Conservation (phyloP, 2,888 invertebrate species). For the Agrilus biguttatus region DNA sequence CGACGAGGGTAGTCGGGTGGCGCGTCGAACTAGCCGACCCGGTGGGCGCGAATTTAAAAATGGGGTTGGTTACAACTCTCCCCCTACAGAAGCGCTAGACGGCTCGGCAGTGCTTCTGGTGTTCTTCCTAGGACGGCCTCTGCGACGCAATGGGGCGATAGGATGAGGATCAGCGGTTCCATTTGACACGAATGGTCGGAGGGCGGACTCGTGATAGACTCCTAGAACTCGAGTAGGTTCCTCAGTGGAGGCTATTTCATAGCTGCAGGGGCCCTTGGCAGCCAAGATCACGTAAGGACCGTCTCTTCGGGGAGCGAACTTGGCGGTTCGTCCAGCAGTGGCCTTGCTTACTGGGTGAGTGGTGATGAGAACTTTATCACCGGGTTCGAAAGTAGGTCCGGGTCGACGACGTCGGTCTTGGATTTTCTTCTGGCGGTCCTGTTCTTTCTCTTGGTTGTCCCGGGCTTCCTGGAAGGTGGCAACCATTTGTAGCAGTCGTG, state of each 20-base stretch:
- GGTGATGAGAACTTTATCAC: slow-evolving; percentile 2
- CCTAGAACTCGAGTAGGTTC: slow-evolving; percentile 1
- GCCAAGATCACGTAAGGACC: slow-evolving; percentile 1
- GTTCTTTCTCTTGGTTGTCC: slow-evolving; percentile 2
- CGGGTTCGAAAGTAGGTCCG: neutral
- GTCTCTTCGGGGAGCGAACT: neutral
- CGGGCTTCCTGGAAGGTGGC: neutral
- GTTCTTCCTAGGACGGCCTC: no score
- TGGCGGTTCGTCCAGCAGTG: neutral
- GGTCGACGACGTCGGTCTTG: slow-evolving; percentile 3
- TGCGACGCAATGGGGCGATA: no score
- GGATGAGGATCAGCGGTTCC: no score
- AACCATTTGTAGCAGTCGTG: neutral
- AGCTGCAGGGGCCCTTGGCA: neutral
- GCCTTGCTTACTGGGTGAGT: neutral
- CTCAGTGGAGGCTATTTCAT: slow-evolving; percentile 6
- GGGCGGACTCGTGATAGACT: no score
- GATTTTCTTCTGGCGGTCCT: slow-evolving; percentile 2
- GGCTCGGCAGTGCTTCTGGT: no score
- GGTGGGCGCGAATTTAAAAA: no score
- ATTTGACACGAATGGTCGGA: no score
- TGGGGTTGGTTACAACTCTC: no score
- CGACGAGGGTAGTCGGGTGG: no score
- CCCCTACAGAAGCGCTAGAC: no score
- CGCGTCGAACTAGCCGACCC: no score